Percentiles rank a stretch among this genome's conserved stretches.
Evolutionary conservation across 2,797 vertebrate species (phyloP).

Genomic region (Coregonus ussuriensis): DNA sequence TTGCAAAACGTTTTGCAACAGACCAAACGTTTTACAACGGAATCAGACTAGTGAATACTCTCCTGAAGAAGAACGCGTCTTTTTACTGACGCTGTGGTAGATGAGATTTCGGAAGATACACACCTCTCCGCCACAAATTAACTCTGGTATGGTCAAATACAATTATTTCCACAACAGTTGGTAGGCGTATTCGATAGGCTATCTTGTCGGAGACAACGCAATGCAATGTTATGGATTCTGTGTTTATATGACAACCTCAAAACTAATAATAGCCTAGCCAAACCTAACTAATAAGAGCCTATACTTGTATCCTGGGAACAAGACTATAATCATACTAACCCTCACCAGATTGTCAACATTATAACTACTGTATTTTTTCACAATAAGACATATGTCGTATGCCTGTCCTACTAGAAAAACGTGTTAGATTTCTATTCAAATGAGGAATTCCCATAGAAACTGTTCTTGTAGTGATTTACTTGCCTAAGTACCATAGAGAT

Average conservation of each 20-base stretch:
- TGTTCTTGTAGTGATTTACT: not conserved
- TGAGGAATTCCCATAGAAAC: not conserved
- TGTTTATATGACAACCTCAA: not conserved
- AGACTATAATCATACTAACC: not conserved
- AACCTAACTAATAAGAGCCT: not conserved
- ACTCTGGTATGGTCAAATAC: conserved; percentile 32
- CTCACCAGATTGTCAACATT: no score
- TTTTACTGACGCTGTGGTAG: not conserved
- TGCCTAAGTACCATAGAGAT: not conserved
- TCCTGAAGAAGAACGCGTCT: not conserved
- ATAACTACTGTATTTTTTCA: no score
- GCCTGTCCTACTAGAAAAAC: not conserved
- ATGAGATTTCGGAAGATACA: conserved; percentile 49
- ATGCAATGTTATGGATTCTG: not conserved
- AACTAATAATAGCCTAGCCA: not conserved
- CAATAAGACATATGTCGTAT: no score
- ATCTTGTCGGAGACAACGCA: not conserved
- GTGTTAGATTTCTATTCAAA: not conserved
- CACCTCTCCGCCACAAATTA: conserved; percentile 14
- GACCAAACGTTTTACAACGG: no score
- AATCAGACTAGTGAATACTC: no score
- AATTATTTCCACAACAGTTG: not conserved
- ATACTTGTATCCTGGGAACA: not conserved
- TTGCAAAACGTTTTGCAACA: no score
- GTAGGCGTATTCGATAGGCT: not conserved